A percentile compares a stretch with the other conserved stretches of the same genome.
These are phyloP conservation scores for Meleagris gallopavo DNA, from an alignment of 2,113 vertebrate species.

Conservation along the genomic window DNA sequence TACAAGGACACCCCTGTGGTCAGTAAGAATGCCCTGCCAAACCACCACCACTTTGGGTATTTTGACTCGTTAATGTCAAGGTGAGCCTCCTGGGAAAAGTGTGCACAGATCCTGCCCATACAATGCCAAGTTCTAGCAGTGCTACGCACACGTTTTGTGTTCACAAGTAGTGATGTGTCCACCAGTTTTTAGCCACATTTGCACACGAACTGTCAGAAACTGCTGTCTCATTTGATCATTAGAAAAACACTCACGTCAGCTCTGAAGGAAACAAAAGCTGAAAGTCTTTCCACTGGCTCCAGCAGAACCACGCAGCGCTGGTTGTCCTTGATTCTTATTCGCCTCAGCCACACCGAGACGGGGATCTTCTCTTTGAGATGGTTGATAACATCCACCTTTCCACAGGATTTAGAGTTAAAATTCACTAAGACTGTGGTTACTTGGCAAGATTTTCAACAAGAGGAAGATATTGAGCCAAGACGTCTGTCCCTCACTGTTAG, in stretches of 20 bases:
- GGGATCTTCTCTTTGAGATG: conserved; percentile 79
- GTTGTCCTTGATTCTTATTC: conserved; percentile 62
- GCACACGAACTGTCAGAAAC: background rate
- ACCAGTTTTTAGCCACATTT: background rate
- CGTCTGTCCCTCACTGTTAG: accelerated
- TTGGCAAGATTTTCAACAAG: background rate
- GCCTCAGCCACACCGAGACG: conserved; percentile 83
- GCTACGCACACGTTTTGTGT: accelerated
- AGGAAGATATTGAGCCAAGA: background rate
- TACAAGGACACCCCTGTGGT: background rate
- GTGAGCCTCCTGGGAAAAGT: background rate
- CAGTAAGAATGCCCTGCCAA: background rate
- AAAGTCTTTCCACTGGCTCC: conserved; percentile 88
- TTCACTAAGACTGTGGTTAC: background rate
- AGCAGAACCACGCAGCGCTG: conserved; percentile 81
- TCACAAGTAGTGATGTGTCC: background rate
- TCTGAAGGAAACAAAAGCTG: conserved; percentile 84
- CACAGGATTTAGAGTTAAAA: background rate
- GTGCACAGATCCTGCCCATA: background rate
- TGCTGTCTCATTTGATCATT: accelerated
- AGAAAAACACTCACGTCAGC: conserved; percentile 78
- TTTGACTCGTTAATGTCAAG: accelerated
- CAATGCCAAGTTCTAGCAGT: background rate
- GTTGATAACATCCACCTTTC: conserved; percentile 84
- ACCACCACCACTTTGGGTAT: accelerated